Base-by-base conservation (phyloP, 2,113 vertebrate species). In the Pandion haliaetus region DNA sequence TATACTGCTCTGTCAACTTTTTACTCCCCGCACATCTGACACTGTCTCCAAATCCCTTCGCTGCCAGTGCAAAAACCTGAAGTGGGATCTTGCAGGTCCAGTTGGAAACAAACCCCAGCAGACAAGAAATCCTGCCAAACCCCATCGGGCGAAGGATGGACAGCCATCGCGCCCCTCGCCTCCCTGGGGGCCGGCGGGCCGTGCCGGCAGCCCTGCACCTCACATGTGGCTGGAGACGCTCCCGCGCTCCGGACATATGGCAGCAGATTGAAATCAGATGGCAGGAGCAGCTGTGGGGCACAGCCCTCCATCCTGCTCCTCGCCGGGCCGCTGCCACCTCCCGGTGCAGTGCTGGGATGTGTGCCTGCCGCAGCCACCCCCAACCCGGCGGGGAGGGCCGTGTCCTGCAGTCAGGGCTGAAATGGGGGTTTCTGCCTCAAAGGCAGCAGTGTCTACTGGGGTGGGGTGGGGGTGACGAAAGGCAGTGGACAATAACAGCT, bases 121-220 rank as follows among this genome's bases (percentile, higher is more conserved):
- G 47, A 24, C 7, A 19, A 86, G 38, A 58, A 86, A 82, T 44
- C 18, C 36, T 93, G 47, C 42, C 58, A 31, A 90, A 40, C 9
- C 9, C 17, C 6, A 3, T 24, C 2, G 5, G 42, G 11, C 1
- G 4, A 70, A 36, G 26, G 52, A 45, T 7, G 17, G 12, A 14
- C 0, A 1, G 6, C 32, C 55, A 25, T 14, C 3, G 1, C 0
- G 0, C 14, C 31, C 38, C 25, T 59, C 5, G 0, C 26, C 18
- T 50, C 10, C n/a, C 14, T 34, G 0, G 3, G 38, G 28, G 29
- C 57, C 2, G 2, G 14, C 1, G 4, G 38, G 28, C 14, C 47
- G n/a, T 1, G 1, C 44, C 5, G 8, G 54, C 45, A 69, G 34
- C 47, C 40, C n/a, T 13, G 26, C 23, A 45, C 17, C 40, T 78